Conservation (phyloP, 2,113 vertebrate species). For the Tachysurus fulvidraco region DNA sequence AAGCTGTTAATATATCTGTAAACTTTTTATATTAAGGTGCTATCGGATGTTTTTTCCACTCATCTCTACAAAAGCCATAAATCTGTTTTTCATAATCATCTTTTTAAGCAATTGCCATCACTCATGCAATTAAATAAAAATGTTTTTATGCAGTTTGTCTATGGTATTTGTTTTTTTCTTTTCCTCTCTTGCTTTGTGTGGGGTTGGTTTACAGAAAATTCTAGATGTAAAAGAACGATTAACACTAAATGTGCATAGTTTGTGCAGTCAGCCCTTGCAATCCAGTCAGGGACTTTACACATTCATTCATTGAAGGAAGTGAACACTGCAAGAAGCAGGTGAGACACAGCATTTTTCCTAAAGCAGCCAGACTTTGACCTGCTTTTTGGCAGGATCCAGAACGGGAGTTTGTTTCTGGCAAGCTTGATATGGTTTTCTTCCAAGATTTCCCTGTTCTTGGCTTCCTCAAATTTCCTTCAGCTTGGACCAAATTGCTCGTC, state of each 20-base stretch:
- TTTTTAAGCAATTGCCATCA: conserved; percentile 54
- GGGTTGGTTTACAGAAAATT: neutral
- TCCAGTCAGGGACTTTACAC: neutral
- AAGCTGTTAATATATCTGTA: conserved; percentile 59
- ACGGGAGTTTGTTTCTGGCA: neutral
- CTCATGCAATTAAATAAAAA: conserved; percentile 52
- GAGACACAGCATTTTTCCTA: neutral
- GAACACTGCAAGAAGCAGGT: neutral
- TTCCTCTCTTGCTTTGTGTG: neutral
- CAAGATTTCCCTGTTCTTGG: neutral
- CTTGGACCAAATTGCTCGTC: neutral
- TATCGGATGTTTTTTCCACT: conserved; percentile 52
- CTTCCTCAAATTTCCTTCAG: neutral
- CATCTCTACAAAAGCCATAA: conserved; percentile 54
- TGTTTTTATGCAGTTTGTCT: conserved; percentile 44
- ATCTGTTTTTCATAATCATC: conserved; percentile 49
- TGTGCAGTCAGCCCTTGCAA: neutral
- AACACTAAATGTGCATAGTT: neutral
- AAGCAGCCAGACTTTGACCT: neutral
- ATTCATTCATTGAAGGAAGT: neutral
- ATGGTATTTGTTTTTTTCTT: neutral
- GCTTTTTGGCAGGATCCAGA: neutral
- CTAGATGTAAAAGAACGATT: neutral
- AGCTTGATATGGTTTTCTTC: neutral
- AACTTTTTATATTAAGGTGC: conserved; percentile 57